Base-by-base conservation (phyloP, 2,797 vertebrate genomes). In the Pipistrellus kuhlii region DNA sequence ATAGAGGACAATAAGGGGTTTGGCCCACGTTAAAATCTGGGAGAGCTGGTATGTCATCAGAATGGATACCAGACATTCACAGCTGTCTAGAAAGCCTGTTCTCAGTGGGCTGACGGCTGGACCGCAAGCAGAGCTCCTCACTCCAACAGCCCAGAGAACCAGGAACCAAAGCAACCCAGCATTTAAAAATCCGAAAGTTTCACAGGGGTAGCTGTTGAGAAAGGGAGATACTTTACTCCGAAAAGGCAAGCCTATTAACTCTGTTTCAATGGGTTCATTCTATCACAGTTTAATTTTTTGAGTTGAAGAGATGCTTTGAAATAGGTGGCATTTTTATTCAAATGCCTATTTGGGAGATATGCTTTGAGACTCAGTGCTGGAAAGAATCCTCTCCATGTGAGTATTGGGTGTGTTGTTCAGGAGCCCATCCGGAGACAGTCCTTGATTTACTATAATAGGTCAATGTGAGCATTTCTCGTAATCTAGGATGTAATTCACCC, bases 401-500 rank as follows among this genome's bases (percentile, higher is more conserved):
- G 41, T 0, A 35, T 80, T 35, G 27, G 41, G 46, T 44, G n/a
- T 51, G 75, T 13, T 48, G 17, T 57, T 95, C 66, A 92, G 76
- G 75, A 81, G 75, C 62, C 73, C 62, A 84, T 77, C 88, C 88
- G 88, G 73, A 90, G 89, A 62, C 1, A 27, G 53, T 44, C 72
- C 69, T 76, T 90, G 87, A 95, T 86, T 88, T 86, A 94, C 71
- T 84, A n/a, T n/a, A n/a, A n/a, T n/a, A 21, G 5, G 17, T 15
- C 2, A 4, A 44, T 12, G 30, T 12, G 91, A 94, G 73, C 32
- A 21, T 72, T 96, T 96, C 96, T 96, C 14, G 0, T 85, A 85
- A 96, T 88, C 77, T 55, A 92, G 94, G 91, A 85, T 21, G 57
- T 88, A 91, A 94, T 89, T 95, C 91, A 64, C 93, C 81, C 84